Evolutionary conservation across 2,797 vertebrate genomes (phyloP).

Genomic region (Pangasius sanitwongsei): DNA sequence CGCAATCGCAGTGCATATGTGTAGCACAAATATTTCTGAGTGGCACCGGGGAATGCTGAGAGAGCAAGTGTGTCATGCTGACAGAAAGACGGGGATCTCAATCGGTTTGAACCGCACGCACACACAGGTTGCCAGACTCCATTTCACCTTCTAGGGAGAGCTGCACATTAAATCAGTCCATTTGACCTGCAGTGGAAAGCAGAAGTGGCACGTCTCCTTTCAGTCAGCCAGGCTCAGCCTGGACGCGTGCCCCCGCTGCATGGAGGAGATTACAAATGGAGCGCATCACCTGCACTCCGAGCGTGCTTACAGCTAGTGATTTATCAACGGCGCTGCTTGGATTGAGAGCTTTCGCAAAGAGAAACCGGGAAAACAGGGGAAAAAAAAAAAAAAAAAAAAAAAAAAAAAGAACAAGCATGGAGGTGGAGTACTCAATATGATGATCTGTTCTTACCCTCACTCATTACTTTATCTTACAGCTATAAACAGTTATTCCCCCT

Average conservation of each 20-base stretch:
- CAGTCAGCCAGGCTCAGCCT: constrained; percentile 50
- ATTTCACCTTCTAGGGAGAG: constrained; percentile 68
- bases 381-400: constrained; percentile 5
- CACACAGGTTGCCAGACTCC: constrained; percentile 59
- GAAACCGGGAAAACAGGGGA: neutral
- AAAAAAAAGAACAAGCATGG: constrained; percentile 39
- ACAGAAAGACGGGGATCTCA: constrained; percentile 65
- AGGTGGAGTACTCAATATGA: constrained; percentile 52
- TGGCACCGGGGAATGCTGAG: constrained; percentile 43
- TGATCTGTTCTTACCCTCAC: constrained; percentile 62
- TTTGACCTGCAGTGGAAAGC: constrained; percentile 71
- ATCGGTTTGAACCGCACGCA: constrained; percentile 62
- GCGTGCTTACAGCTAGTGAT: constrained; percentile 63
- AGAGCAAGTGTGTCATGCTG: constrained; percentile 46
- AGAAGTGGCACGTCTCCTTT: constrained; percentile 58
- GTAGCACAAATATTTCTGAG: constrained; percentile 50
- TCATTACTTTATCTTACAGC: constrained; percentile 66
- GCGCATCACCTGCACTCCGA: constrained; percentile 48
- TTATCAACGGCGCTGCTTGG: constrained; percentile 63
- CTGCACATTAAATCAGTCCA: constrained; percentile 71
- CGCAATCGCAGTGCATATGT: neutral
- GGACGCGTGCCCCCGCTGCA: constrained; percentile 53
- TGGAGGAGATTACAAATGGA: constrained; percentile 61
- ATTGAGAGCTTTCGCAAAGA: constrained; percentile 54
- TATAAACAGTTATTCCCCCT: constrained; percentile 74